Evolutionary conservation across 1,140 invertebrate species (phyloP).

Genomic region (Harpegnathos saltator): DNA sequence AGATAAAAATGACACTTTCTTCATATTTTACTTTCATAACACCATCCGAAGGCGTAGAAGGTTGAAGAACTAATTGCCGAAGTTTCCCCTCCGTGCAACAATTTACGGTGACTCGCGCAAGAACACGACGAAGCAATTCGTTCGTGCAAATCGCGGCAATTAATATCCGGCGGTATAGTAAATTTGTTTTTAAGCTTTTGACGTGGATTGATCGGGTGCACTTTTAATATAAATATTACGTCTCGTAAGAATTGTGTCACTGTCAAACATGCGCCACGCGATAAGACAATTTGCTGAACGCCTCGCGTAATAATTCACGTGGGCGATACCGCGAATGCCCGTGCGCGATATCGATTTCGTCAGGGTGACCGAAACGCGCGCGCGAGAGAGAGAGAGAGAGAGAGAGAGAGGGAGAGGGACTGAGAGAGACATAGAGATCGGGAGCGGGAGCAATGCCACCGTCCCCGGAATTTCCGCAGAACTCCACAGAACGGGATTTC

Average conservation of each 20-base stretch:
- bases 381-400: constrained; percentile 2
- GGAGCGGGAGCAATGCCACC: constrained; percentile 30
- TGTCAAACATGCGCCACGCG: constrained; percentile 66
- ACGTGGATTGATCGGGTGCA: constrained; percentile 52
- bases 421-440: too few relatives aligned
- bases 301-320: constrained; percentile 70
- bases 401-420: too few relatives aligned
- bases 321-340: constrained; percentile 50
- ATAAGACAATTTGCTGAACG: constrained; percentile 71
- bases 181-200: constrained; percentile 57
- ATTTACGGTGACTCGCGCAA: constrained; percentile 55
- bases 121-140: constrained; percentile 59
- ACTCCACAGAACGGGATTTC: constrained; percentile 46
- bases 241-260: constrained; percentile 53
- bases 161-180: constrained; percentile 58
- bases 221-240: constrained; percentile 63
- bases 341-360: constrained; percentile 63
- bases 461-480: constrained; percentile 47
- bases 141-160: constrained; percentile 59
- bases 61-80: constrained; percentile 56
- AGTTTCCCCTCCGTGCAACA: constrained; percentile 50
- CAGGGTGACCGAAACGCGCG: constrained; percentile 35
- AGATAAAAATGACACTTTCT: constrained; percentile 22
- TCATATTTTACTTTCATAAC: constrained; percentile 37
- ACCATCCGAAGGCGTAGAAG: neutral